Evolutionary conservation across 1,140 invertebrate genomes (phyloP).

Genomic region (fruit fly (Drosophila melanogaster)): Release_6_plus_ISO1_MT NT_037436.4:4602001-4602500

Average conservation of each 20-base stretch:
- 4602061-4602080: constrained; percentile 40
- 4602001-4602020: constrained; percentile 32
- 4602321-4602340: constrained; percentile 29
- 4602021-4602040: constrained; percentile 61
- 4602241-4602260: constrained; percentile 18
- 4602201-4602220: constrained; percentile 42
- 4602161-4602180: constrained; percentile 61
- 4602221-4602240: constrained; percentile 17
- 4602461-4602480: background rate
- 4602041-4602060: constrained; percentile 75
- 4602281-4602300: constrained; percentile 52
- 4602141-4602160: constrained; percentile 80
- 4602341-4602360: constrained; percentile 45
- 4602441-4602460: constrained; percentile 15
- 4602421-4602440: background rate
- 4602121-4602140: constrained; percentile 81
- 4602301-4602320: constrained; percentile 74
- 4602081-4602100: constrained; percentile 26
- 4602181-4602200: constrained; percentile 14
- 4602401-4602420: constrained; percentile 51
- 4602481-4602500: constrained; percentile 24
- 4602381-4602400: constrained; percentile 75
- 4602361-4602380: constrained; percentile 73
- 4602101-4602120: constrained; percentile 64
- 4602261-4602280: constrained; percentile 41